phyloP scores from a whole-genome alignment of 1,140 invertebrate species.

The Lepeophtheirus salmonis region DNA sequence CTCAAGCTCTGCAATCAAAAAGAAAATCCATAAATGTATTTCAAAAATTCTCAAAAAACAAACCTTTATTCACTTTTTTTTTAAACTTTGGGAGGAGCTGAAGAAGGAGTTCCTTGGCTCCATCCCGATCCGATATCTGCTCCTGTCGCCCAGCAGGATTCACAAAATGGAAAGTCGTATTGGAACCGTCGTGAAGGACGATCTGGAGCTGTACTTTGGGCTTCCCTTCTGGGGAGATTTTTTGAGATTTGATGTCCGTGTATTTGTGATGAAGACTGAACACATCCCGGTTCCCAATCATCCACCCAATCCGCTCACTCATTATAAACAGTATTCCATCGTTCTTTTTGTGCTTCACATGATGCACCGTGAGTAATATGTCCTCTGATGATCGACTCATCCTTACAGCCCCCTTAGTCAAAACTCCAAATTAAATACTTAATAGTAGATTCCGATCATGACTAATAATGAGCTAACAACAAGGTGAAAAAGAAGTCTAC shows the following conservation, averaged over 20 bases:
- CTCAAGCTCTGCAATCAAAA: too few species aligned
- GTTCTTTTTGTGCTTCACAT: conserved; percentile 86
- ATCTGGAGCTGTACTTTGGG: conserved; percentile 97
- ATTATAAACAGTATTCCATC: conserved; percentile 89
- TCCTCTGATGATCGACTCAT: conserved; percentile 76
- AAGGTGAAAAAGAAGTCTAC: too few species aligned
- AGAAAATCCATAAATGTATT: too few species aligned
- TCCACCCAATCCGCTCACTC: conserved; percentile 85
- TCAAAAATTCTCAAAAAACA: too few species aligned
- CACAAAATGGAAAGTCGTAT: conserved; percentile 93
- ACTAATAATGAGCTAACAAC: too few species aligned
- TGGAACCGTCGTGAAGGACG: conserved; percentile 74
- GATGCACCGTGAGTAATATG: conserved; percentile 68
- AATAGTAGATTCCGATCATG: too few species aligned
- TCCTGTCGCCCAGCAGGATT: conserved; percentile 52
- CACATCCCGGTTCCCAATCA: conserved; percentile 68
- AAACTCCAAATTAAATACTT: too few species aligned
- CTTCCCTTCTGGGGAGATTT: conserved; percentile 55
- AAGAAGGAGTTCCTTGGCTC: conserved; percentile 78
- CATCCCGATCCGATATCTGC: conserved; percentile 73
- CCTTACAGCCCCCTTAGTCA: too few species aligned
- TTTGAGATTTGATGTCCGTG: conserved; percentile 81
- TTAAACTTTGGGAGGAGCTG: conserved; percentile 87
- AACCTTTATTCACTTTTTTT: conserved; percentile 75
- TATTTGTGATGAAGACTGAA: conserved; percentile 81